Base-by-base conservation (phyloP, 2,113 vertebrate species). In the Symphodus melops region DNA sequence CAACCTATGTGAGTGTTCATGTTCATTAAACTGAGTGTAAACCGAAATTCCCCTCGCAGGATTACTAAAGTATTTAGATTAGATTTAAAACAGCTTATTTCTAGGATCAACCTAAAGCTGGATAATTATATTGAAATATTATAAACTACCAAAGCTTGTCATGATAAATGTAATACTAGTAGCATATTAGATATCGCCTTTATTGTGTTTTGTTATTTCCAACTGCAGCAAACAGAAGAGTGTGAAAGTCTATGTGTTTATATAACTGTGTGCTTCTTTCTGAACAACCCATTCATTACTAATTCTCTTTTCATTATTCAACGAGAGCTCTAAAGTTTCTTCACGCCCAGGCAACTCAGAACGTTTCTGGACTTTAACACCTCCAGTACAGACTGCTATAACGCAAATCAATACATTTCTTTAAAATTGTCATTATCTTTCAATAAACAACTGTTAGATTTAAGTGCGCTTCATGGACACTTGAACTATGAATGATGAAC, bases 391-490 rank as follows among this genome's bases (percentile, higher is more conserved):
- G 7, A 72, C 49, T 42, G 16, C 12, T 36, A 25, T 25, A 23
- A 72, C 57, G 54, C 21, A 55, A 7, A 55, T 9, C 4, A 5
- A 49, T 19, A 33, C 28, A 33, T 14, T 64, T 13, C n/a, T n/a
- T 64, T 13, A 53, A 10, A 37, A 12, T 17, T 39, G 17, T 20
- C 25, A 60, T 60, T 1, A 28, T 21, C 51, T 60, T 5, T 25
- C 11, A 64, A 62, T 64, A 41, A 59, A 57, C 46, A 73, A 20
- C 13, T 11, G 21, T 25, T 16, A 51, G 28, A 62, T 41, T 41
- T 42, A 42, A 10, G 46, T 39, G 53, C 66, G 65, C 19, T 48
- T 3, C 5, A 28, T 46, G 23, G 19, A n/a, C 11, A 59, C 9
- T 25, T 25, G 25, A 25, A 54, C n/a, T 39, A 28, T 28, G 28